Evolutionary conservation across 2,888 invertebrate genomes (phyloP).

Genomic region (Chouioia cunea): DNA sequence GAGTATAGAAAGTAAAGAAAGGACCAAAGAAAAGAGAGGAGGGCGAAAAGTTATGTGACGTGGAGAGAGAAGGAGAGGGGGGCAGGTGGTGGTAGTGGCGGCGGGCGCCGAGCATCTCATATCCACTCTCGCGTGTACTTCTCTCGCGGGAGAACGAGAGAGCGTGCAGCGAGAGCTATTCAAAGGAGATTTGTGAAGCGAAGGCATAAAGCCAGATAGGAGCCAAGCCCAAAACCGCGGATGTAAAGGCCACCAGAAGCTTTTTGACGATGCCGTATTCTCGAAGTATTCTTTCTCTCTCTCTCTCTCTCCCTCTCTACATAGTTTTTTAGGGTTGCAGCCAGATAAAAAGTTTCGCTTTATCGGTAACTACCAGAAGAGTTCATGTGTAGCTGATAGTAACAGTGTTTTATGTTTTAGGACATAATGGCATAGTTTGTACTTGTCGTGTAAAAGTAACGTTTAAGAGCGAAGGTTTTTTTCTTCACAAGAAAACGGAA

Average conservation of each 20-base stretch:
- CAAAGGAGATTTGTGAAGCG: conserved; percentile 61
- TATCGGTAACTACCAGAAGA: background rate
- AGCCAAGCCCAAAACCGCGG: background rate
- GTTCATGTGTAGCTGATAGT: too few relatives aligned
- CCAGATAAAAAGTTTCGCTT: conserved; percentile 1
- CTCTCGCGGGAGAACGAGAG: too few relatives aligned
- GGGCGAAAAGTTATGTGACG: conserved; percentile 50
- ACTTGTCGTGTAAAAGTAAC: too few relatives aligned
- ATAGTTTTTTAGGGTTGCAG: background rate
- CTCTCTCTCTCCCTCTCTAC: background rate
- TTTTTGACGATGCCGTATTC: background rate
- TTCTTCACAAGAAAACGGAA: too few relatives aligned
- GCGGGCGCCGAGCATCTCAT: conserved; percentile 52
- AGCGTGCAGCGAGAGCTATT: conserved; percentile 52
- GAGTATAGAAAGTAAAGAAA: conserved; percentile 15
- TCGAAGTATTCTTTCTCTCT: background rate
- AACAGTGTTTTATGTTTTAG: too few relatives aligned
- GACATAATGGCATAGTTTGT: too few relatives aligned
- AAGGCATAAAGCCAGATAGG: conserved; percentile 57
- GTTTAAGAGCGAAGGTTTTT: too few relatives aligned
- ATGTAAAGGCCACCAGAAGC: background rate
- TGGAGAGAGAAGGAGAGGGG: conserved; percentile 47
- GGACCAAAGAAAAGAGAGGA: background rate
- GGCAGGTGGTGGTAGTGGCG: conserved; percentile 51
- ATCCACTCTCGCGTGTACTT: too few relatives aligned